phyloP scores from a whole-genome alignment of 2,113 vertebrate genomes.

The Spheniscus mendiculus region DNA sequence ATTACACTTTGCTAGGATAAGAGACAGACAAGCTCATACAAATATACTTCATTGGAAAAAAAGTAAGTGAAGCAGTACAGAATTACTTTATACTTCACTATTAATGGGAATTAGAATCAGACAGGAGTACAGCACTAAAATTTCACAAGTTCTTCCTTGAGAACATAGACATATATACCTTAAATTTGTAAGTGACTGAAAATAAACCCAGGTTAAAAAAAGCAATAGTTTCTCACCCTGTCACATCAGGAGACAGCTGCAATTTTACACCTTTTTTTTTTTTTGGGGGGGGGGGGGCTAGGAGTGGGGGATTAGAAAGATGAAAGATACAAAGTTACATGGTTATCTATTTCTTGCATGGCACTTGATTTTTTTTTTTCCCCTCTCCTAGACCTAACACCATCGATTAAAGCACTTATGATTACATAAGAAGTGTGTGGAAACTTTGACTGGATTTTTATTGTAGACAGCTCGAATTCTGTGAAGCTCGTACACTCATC shows the following conservation, averaged over 20 bases:
- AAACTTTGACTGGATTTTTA: background rate
- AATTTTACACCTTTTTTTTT: background rate
- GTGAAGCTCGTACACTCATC: background rate
- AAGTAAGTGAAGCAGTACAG: background rate
- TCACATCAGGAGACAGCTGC: background rate
- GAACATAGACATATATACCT: background rate
- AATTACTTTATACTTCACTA: background rate
- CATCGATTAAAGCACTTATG: background rate
- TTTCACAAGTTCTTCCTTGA: background rate
- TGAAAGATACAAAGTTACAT: background rate
- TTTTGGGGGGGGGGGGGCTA: rapidly evolving
- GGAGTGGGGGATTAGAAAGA: background rate
- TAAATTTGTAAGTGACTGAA: background rate
- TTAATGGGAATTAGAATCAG: background rate
- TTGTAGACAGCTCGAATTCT: background rate
- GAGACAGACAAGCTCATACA: background rate
- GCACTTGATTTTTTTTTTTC: background rate
- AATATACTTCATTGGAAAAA: background rate
- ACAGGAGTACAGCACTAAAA: background rate
- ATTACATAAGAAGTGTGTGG: background rate
- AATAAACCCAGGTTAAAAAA: background rate
- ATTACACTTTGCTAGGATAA: background rate
- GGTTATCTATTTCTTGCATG: background rate
- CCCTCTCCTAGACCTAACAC: background rate
- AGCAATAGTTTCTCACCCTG: background rate